phyloP scores from a whole-genome alignment of 2,113 vertebrate genomes.

The Crotalus horridus region DNA sequence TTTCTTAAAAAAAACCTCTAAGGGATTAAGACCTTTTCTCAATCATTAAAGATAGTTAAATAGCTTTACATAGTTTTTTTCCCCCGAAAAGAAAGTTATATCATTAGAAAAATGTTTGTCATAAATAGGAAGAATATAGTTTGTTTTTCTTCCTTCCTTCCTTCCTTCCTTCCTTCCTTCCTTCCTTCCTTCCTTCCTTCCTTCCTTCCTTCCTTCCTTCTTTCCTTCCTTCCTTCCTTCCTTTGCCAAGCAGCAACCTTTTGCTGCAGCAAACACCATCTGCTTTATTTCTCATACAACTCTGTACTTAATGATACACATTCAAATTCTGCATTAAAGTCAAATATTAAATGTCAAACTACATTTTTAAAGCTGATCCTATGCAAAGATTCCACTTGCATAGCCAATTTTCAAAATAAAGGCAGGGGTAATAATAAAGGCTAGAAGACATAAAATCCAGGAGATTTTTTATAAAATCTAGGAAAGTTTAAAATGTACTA shows the following conservation, averaged over 20 bases:
- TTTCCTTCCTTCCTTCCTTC: not conserved
- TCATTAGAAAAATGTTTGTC: conserved; percentile 15
- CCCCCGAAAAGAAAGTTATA: conserved; percentile 26
- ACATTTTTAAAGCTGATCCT: not conserved
- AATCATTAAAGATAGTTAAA: conserved; percentile 21
- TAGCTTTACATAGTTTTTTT: conserved; percentile 30
- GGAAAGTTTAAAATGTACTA: not conserved
- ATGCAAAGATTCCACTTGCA: not conserved
- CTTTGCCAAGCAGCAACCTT: conserved; percentile 8
- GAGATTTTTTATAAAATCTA: not conserved
- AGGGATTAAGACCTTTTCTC: conserved; percentile 49
- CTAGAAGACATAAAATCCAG: not conserved
- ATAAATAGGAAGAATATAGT: conserved; percentile 40
- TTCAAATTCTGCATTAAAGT: not conserved
- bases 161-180: too few relatives aligned
- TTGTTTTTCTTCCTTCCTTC: not conserved
- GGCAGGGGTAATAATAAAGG: not conserved
- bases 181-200: too few relatives aligned
- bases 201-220: too few relatives aligned
- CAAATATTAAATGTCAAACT: not conserved
- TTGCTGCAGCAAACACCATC: not conserved
- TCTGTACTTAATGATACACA: not conserved
- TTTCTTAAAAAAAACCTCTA: conserved; percentile 14
- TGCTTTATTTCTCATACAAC: not conserved
- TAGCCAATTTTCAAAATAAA: not conserved